These are phyloP conservation scores for Pangasianodon hypophthalmus DNA, from an alignment of 2,113 vertebrate species.

Conservation along the genomic window DNA sequence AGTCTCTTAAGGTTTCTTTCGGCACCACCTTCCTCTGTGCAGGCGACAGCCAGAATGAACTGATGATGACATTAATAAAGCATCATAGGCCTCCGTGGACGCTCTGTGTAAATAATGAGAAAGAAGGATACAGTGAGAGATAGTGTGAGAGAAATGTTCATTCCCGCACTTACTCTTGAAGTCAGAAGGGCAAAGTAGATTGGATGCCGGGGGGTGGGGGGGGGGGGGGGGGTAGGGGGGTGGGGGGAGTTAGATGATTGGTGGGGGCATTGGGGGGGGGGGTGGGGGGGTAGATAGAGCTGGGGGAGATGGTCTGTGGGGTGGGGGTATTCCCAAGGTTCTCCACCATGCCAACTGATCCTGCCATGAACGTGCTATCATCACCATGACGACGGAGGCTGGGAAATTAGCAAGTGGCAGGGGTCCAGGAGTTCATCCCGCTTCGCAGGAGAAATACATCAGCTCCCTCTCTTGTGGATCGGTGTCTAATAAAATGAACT, in stretches of 20 bases:
- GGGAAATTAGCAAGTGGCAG: constrained; percentile 57
- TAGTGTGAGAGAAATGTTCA: constrained; percentile 13
- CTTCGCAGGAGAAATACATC: constrained; percentile 54
- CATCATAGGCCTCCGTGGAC: not conserved
- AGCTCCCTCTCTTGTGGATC: constrained; percentile 40
- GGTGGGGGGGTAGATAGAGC: not conserved
- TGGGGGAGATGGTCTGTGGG: not conserved
- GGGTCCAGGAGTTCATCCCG: constrained; percentile 68
- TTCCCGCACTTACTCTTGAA: constrained; percentile 42
- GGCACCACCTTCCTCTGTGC: not conserved
- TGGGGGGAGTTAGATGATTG: not conserved
- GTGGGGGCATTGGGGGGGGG: not conserved
- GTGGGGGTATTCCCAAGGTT: constrained; percentile 69
- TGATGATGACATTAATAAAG: constrained; percentile 45
- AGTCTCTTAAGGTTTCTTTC: constrained; percentile 1
- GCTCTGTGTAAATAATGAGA: constrained; percentile 29
- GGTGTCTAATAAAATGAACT: constrained; percentile 57
- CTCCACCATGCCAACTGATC: constrained; percentile 55
- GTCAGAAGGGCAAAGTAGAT: constrained; percentile 20
- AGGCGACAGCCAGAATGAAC: not conserved
- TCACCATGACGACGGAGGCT: constrained; percentile 77
- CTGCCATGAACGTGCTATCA: constrained; percentile 56
- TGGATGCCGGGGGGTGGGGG: not conserved
- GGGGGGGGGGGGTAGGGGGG: not conserved
- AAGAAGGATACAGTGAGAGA: not conserved